These are phyloP conservation scores for Orchestes rusci DNA, from an alignment of 2,888 invertebrate species.

Conservation along the genomic window DNA sequence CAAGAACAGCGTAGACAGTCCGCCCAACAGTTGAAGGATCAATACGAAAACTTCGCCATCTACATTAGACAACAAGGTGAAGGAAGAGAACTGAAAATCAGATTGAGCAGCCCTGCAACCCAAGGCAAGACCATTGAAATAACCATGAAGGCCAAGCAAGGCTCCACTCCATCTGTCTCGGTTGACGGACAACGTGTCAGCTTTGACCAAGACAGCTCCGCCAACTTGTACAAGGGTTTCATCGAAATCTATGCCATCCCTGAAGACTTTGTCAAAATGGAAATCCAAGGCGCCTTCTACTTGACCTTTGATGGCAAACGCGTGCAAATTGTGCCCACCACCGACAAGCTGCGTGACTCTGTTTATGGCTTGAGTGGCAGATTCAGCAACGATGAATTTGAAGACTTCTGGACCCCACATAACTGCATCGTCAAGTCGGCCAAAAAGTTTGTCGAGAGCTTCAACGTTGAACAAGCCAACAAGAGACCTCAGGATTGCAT, in stretches of 20 bases:
- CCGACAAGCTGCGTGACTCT: slow-evolving; percentile 47
- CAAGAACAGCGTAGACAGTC: slow-evolving; percentile 33
- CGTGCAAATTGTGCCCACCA: slow-evolving; percentile 39
- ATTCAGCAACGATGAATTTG: slow-evolving; percentile 51
- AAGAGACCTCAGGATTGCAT: slow-evolving; percentile 42
- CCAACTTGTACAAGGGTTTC: slow-evolving; percentile 38
- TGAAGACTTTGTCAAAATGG: slow-evolving; percentile 51
- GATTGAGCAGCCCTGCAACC: slow-evolving; percentile 39
- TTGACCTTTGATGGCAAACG: slow-evolving; percentile 54
- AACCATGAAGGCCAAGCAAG: slow-evolving; percentile 30
- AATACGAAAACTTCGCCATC: slow-evolving; percentile 41
- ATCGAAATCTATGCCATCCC: slow-evolving; percentile 44
- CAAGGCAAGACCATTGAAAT: slow-evolving; percentile 40
- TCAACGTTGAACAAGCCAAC: slow-evolving; percentile 47
- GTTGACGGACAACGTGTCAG: slow-evolving; percentile 43
- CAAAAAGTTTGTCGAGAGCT: slow-evolving; percentile 50
- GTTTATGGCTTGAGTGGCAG: slow-evolving; percentile 61
- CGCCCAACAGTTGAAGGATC: slow-evolving; percentile 34
- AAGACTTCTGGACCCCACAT: slow-evolving; percentile 54
- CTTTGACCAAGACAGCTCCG: slow-evolving; percentile 34
- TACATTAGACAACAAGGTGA: slow-evolving; percentile 39
- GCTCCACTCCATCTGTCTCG: slow-evolving; percentile 39
- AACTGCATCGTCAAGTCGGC: slow-evolving; percentile 45
- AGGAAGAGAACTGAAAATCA: slow-evolving; percentile 47
- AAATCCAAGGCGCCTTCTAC: slow-evolving; percentile 47